Evolutionary conservation across 2,888 invertebrate species (phyloP), one percentile per base, ranked within the genome.

Genomic region (Odontomyia ornata): DNA sequence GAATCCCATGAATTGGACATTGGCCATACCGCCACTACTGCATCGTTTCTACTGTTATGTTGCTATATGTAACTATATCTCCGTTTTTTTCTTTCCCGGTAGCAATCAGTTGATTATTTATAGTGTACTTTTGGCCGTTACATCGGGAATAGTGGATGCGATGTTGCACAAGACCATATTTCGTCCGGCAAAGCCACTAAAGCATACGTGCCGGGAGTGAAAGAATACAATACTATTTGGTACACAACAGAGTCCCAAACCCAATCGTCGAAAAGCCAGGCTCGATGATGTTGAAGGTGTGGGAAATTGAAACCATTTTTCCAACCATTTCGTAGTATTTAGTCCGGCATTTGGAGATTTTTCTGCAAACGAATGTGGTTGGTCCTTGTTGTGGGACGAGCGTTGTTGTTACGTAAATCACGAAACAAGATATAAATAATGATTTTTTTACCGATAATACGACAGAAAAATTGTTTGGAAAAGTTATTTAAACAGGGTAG

Each of bases 31-130:
- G 30, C 57, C 18, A 15, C 18, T 23, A 56, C 25, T 56, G 56
- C 27, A 56, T 11, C 52, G n/a, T 57, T 21, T 18, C 15, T 25
- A 23, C 13, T 25, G n/a, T 64, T 25, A 15, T 28, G 15, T 30
- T 11, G 64, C 52, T 18, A 52, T 15, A 52, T 52, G 18, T 52
- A 52, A 36, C 36, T 36, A 36, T 36, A 36, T 36, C 36, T 36
- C 36, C 36, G 3, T 36, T 36, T 36, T 36, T 36, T 36, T n/a
- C 3, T 43, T 52, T 57, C 23, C 60, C 21, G 23, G 21, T 15
- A 21, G 36, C 57, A 23, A 60, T 57, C 73, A 73, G 57, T 60
- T 30, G 73, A 73, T 73, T 73, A 73, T 73, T 73, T 73, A 73
- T 73, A 21, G 73, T 57, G 73, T 27, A 30, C 56, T 57, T 27